These are phyloP conservation scores for Ameiurus melas DNA, from an alignment of 2,113 vertebrate species.

Conservation along the genomic window DNA sequence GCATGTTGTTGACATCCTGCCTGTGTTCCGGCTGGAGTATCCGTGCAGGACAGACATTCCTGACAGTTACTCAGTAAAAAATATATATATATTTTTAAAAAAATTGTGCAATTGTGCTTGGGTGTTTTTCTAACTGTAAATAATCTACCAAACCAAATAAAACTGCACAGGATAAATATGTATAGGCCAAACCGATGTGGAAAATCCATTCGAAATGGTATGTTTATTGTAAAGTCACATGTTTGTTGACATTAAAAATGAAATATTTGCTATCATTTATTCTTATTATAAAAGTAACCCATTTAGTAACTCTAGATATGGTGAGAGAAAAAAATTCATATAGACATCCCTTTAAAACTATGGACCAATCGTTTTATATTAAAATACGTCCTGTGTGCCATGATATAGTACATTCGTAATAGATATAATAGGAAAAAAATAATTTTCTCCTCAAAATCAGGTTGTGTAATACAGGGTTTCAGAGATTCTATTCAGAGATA, in stretches of 20 bases:
- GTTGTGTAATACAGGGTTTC: neutral
- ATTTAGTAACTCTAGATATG: neutral
- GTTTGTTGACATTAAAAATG: neutral
- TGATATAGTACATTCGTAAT: neutral
- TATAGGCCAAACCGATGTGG: neutral
- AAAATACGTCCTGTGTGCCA: neutral
- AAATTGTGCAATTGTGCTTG: slow-evolving; percentile 1
- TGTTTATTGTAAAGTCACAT: neutral
- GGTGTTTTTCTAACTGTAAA: neutral
- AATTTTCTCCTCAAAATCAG: neutral
- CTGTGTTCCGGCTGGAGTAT: slow-evolving; percentile 43
- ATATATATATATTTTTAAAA: too few relatives aligned
- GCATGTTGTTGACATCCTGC: slow-evolving; percentile 54
- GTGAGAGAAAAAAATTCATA: neutral
- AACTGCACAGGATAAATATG: neutral
- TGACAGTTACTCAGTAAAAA: slow-evolving; percentile 10
- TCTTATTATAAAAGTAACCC: neutral
- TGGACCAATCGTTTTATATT: neutral
- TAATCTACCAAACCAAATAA: slow-evolving; percentile 13
- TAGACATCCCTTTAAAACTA: neutral
- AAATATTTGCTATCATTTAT: neutral
- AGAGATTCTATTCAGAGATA: neutral
- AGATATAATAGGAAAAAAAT: neutral
- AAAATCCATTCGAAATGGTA: neutral
- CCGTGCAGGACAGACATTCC: slow-evolving; percentile 31